phyloP scores from a whole-genome alignment of 2,888 invertebrate species.

The Xylota sylvarum region DNA sequence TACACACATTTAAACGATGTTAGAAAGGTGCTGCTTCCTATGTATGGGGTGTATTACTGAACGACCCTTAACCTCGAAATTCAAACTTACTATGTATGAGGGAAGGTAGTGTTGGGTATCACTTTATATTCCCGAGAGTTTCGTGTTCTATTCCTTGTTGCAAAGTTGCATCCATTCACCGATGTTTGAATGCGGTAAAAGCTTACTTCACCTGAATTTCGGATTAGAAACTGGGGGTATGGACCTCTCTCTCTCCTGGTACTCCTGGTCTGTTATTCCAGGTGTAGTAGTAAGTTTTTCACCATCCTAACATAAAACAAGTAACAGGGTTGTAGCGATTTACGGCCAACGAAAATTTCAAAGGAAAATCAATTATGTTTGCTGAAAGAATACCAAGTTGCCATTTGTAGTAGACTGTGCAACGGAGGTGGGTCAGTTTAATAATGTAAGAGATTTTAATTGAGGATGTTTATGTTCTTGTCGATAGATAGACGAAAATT shows the following conservation, averaged over 20 bases:
- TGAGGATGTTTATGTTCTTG: conserved; percentile 56
- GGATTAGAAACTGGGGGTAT: conserved; percentile 59
- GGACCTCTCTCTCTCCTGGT: background rate
- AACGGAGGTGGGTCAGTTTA: conserved; percentile 56
- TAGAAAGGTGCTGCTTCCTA: conserved; percentile 31
- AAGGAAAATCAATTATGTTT: conserved; percentile 72
- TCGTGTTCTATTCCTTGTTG: conserved; percentile 60
- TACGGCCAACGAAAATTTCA: conserved; percentile 72
- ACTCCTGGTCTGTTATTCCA: conserved; percentile 36
- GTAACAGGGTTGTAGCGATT: conserved; percentile 61
- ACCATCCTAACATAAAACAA: conserved; percentile 54
- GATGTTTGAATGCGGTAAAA: conserved; percentile 76
- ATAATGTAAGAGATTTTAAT: conserved; percentile 69
- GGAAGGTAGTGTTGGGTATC: conserved; percentile 36
- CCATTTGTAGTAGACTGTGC: conserved; percentile 48
- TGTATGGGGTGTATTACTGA: conserved; percentile 17
- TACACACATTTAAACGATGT: background rate
- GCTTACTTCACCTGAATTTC: conserved; percentile 73
- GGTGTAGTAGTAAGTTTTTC: conserved; percentile 44
- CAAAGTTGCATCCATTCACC: conserved; percentile 70
- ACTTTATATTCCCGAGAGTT: conserved; percentile 57
- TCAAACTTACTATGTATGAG: conserved; percentile 51
- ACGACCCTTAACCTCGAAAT: conserved; percentile 73
- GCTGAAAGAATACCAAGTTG: conserved; percentile 62
- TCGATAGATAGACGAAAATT: conserved; percentile 19